Evolutionary conservation across 2,797 vertebrate genomes (phyloP), one percentile per base, ranked within the genome.

Genomic region (Hippoglossus hippoglossus): DNA sequence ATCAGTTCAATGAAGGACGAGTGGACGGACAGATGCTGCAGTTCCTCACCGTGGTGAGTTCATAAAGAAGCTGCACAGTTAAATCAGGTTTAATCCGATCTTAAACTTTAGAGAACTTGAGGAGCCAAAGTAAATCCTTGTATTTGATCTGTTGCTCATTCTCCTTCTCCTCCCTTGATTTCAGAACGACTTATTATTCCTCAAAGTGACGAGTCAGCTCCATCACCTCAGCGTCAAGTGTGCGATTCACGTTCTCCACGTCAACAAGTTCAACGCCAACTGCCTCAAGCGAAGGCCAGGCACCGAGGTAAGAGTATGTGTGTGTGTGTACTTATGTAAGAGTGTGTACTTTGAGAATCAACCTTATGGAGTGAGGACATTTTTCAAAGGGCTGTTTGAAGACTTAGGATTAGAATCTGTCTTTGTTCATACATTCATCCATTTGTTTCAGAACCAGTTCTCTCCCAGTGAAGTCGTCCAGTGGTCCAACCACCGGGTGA

Each of bases 171-270:
- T 4, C 4, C 15, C n/a, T 34, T 24, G 67, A 68, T 81, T 84
- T 34, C 90, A 99, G 98, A 98, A 98, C 6, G 97, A 99, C 82
- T 91, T 99, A 31, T 93, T 99, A 26, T 96, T 97, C 85, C 94
- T 99, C 6, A 99, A 98, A 95, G 98, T 99, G 61, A 97, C 94
- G 81, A 99, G 97, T 73, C 98, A 99, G 86, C 94, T 99, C 61
- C 98, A 99, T 86, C 98, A 99, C 86, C 96, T 99, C 89, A 99
- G 98, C 87, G 96, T 99, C 90, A 98, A 98, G 73, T 97, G 97
- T 89, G 98, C 97, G 92, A 98, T 99, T 77, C 97, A 98, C 0
- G 97, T 99, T 62, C 96, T 99, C 5, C 97, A 97, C 0, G 95
- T 96, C 88, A 98, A 97, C 64, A 88, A 94, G 77, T 99, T 99